Conservation (phyloP, 2,888 invertebrate genomes). For the Volucella bombylans region DNA sequence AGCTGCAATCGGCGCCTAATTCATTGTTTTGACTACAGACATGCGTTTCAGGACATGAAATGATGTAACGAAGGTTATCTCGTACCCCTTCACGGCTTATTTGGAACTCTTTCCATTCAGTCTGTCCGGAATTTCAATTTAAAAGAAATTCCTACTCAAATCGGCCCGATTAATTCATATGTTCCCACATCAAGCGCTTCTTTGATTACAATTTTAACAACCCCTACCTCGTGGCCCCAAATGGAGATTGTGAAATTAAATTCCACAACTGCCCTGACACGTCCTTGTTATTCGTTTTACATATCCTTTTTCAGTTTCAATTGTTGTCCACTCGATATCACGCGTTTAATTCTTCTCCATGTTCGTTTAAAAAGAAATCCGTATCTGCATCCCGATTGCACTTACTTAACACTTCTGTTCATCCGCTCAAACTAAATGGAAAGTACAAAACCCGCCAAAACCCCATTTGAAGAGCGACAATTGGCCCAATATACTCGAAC, state of each 20-base stretch:
- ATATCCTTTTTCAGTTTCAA: constrained; percentile 17
- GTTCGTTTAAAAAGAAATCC: constrained; percentile 17
- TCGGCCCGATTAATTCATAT: too few species aligned
- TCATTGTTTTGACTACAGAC: too few species aligned
- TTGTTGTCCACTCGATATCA: constrained; percentile 37
- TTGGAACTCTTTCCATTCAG: too few species aligned
- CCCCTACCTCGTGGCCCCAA: constrained; percentile 10
- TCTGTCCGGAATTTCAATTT: too few species aligned
- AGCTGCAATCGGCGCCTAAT: too few species aligned
- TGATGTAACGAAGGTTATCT: too few species aligned
- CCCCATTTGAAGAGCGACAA: constrained; percentile 40
- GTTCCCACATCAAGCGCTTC: neutral
- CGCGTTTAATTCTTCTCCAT: constrained; percentile 57
- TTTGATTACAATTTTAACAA: neutral
- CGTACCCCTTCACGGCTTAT: too few species aligned
- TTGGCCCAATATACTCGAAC: constrained; percentile 23
- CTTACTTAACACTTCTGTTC: constrained; percentile 25
- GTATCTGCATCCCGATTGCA: neutral
- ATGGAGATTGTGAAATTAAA: constrained; percentile 41
- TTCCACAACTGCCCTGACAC: constrained; percentile 15
- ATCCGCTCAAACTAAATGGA: neutral
- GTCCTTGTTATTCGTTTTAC: constrained; percentile 21
- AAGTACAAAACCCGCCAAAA: neutral
- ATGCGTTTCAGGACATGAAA: too few species aligned
- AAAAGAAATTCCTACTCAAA: too few species aligned